Evolutionary conservation across 92 coral and sea anemone species (phyloP), one percentile per base, ranked within the genome.

Genomic region (Palythoa caribaeorum): DNA sequence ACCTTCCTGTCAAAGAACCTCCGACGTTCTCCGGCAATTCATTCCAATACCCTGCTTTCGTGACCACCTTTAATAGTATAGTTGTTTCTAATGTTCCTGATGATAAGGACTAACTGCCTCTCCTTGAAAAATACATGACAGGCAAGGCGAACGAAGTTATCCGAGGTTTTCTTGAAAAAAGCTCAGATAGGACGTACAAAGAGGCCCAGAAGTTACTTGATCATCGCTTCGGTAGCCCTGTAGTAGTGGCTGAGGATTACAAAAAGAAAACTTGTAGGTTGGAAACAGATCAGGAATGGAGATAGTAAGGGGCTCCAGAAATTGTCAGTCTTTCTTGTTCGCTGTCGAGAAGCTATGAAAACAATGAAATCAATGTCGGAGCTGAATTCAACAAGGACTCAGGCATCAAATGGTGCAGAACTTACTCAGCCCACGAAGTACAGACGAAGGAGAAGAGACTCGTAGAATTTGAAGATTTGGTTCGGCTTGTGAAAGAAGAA

Each of bases 201-300:
- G 86, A 91, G 59, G 94, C 95, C 3, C 79, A 92, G 19, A 92
- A 90, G 63, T 77, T 92, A 28, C 91, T 94, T 1, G 91, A 79
- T 78, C 57, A 93, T 20, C 89, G 89, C 3, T 94, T 91, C 35
- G 94, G 98, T 0, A 91, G 93, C 69, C 95, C 98, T n/a, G 84
- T 90, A 1, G 86, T 70, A 21, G 98, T 94, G 5, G 87, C 93
- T 15, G 95, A 92, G 52, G 88, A 89, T n/a, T n/a, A n/a, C n/a
- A n/a, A n/a, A n/a, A n/a, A n/a, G n/a, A n/a, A n/a, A n/a, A n/a
- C n/a, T n/a, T n/a, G n/a, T 9, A 69, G 83, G 39, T 16, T 94
- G 98, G 98, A 91, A 80, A n/a, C 83, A 89, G 84, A 90, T 92
- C 15, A 52, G 38, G 66, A 94, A 94, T 14, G 90, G 92, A 8